Evolutionary conservation across 2,113 vertebrate genomes (phyloP), one percentile per base, ranked within the genome.

Genomic region (Actenoides hombroni): DNA sequence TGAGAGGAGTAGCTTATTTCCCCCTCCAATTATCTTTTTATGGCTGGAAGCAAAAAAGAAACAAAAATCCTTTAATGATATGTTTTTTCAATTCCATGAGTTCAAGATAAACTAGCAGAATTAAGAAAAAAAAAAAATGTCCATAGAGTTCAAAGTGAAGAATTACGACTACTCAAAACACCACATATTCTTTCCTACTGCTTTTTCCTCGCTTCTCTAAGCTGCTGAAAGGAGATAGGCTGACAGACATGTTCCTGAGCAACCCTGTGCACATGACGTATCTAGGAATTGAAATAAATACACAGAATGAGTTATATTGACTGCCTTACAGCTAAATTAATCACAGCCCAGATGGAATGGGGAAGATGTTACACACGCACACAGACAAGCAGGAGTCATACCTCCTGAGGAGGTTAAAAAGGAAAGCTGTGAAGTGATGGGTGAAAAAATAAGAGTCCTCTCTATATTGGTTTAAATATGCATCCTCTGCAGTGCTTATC

Each of bases 281-380:
- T 42, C 90, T 79, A 82, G 69, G 90, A 96, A 86, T 29, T 68
- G 19, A 86, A 92, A 94, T 76, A 94, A 78, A 69, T 67, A 70
- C 1, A 0, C 65, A 35, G 48, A 83, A 67, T 26, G 42, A 88
- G 28, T 60, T 93, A 20, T 46, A 74, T 3, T 60, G 46, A 49
- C n/a, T 81, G 64, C 48, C 48, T 78, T 83, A 16, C 29, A 68
- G 76, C 68, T 90, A 85, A 85, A 94, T 80, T 88, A 92, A 68
- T 83, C 65, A 60, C 29, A 93, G 54, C 31, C 15, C 73, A 86
- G 64, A 68, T 42, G 78, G 42, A 78, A 48, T 73, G 28, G 9
- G 5, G 42, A 94, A 53, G 53, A 70, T 40, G 31, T 81, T 86
- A 70, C 67, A 54, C n/a, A 46, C 31, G 3, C 25, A 33, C 21